phyloP scores from a whole-genome alignment of 2,113 vertebrate genomes.

The Geothlypis trichas region DNA sequence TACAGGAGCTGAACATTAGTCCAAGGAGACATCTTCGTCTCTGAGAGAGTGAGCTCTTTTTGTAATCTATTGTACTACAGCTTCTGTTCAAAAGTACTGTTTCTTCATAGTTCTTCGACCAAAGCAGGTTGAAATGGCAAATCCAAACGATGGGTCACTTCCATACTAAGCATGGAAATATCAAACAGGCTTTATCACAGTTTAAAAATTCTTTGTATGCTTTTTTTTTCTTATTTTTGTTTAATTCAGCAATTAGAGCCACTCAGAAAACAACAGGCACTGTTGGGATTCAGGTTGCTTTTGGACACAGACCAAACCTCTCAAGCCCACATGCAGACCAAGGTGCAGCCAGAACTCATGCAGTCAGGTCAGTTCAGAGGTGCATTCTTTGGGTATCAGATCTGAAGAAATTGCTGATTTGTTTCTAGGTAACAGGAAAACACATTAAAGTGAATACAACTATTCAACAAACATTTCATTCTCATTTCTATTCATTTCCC shows the following conservation, averaged over 20 bases:
- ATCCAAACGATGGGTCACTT: background rate
- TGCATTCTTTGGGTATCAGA: constrained; percentile 11
- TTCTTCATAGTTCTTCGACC: background rate
- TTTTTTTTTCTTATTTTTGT: background rate
- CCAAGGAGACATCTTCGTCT: constrained; percentile 10
- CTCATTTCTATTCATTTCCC: background rate
- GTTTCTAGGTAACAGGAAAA: constrained; percentile 22
- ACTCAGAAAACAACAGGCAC: background rate
- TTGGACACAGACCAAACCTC: background rate
- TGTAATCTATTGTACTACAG: background rate
- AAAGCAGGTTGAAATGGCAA: background rate
- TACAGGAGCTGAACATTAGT: constrained; percentile 11
- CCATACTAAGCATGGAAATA: background rate
- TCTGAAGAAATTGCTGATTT: background rate
- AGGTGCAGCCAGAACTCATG: background rate
- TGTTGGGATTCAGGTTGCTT: background rate
- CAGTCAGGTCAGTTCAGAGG: background rate
- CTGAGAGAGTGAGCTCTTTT: background rate
- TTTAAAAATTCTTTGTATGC: background rate
- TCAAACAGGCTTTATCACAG: background rate
- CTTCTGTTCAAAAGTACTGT: background rate
- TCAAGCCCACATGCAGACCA: background rate
- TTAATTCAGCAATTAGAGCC: background rate
- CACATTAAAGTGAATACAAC: background rate
- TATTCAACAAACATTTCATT: background rate